Conservation (phyloP, 2,888 invertebrate species). For the Tanypteryx hageni region DNA sequence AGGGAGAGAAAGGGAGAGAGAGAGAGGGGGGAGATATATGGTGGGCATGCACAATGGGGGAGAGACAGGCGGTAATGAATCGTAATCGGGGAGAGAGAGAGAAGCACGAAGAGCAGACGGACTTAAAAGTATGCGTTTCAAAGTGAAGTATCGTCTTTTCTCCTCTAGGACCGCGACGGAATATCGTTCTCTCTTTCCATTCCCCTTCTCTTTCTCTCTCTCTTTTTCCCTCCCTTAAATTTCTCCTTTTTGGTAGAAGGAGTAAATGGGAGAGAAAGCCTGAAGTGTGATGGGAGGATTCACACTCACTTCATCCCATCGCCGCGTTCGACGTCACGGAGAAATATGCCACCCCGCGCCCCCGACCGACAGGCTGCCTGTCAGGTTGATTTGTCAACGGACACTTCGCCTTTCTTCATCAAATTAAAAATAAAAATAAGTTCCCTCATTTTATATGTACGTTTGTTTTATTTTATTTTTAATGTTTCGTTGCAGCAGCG, state of each 20-base stretch:
- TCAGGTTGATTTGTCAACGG: constrained; percentile 8
- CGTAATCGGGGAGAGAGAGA: neutral
- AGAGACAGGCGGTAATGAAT: neutral
- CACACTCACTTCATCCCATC: neutral
- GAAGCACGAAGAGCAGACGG: neutral
- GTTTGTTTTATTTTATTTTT: constrained; percentile 6
- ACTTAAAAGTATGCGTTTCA: too few species aligned
- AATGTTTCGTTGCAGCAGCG: constrained; percentile 35
- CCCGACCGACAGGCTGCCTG: constrained; percentile 25
- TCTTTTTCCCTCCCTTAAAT: neutral
- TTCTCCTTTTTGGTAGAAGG: neutral
- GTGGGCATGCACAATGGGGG: neutral
- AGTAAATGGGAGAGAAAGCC: neutral
- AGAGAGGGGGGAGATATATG: neutral
- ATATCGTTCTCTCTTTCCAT: neutral
- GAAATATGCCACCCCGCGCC: neutral
- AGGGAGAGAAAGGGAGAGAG: too few species aligned
- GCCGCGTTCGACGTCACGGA: neutral
- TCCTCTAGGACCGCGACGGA: neutral
- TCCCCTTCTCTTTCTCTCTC: neutral
- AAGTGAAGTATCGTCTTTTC: too few species aligned
- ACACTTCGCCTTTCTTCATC: constrained; percentile 30
- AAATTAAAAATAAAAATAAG: neutral
- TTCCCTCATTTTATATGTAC: neutral
- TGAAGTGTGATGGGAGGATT: too few species aligned